Conservation (phyloP, 64 coral and sea anemone genomes). For the Actinia equina region DNA sequence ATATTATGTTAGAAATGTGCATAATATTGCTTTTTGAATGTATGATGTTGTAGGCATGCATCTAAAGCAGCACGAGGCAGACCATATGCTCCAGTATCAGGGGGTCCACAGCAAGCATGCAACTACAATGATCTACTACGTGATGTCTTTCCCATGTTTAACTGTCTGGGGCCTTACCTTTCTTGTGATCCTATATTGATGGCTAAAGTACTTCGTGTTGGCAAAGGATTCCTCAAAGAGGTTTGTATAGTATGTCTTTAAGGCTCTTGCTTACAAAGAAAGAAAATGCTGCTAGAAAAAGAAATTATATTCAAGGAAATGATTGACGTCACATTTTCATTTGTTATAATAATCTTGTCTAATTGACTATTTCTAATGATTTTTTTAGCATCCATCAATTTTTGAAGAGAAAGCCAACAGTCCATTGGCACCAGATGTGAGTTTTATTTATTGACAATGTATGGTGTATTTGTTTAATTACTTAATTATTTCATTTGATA, state of each 20-base stretch:
- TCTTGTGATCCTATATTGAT: slow-evolving; percentile 90
- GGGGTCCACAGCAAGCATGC: slow-evolving; percentile 67
- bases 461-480: background rate
- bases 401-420: slow-evolving; percentile 14
- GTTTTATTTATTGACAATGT: background rate
- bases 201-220: slow-evolving; percentile 88
- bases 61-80: slow-evolving; percentile 93
- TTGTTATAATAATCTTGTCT: background rate
- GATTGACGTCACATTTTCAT: background rate
- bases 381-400: background rate
- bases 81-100: slow-evolving; percentile 64
- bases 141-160: slow-evolving; percentile 82
- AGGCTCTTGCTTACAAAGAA: too few relatives aligned
- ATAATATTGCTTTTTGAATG: background rate
- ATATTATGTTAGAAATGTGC: background rate
- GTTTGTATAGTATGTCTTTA: slow-evolving; percentile 18
- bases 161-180: slow-evolving; percentile 82
- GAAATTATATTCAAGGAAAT: too few relatives aligned
- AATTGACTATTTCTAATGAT: background rate
- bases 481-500: background rate
- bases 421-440: background rate
- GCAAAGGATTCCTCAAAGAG: slow-evolving; percentile 96
- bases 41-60: slow-evolving; percentile 52
- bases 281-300: too few relatives aligned
- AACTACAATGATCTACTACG: slow-evolving; percentile 59